Conservation (phyloP, 2,113 vertebrate species). For the Gorsachius goisagi region DNA sequence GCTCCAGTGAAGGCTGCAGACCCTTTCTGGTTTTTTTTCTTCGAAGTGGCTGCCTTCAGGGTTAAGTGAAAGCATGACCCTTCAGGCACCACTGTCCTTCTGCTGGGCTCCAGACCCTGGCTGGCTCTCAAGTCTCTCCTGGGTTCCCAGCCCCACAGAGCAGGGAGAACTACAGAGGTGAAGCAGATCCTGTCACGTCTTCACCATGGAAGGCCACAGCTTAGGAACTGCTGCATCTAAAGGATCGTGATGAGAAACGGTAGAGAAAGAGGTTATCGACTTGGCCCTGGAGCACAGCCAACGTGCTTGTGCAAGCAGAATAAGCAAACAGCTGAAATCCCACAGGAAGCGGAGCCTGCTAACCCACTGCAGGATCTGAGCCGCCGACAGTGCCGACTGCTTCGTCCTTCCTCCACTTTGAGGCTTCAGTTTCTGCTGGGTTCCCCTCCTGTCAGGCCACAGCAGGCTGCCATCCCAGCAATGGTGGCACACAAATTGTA, state of each 20-base stretch:
- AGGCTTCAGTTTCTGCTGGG: neutral
- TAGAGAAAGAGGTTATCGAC: neutral
- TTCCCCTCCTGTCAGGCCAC: neutral
- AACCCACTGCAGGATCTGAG: neutral
- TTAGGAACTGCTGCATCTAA: neutral
- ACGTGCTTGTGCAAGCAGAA: neutral
- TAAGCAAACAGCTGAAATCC: neutral
- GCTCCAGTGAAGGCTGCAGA: fast-evolving
- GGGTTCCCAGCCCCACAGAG: neutral
- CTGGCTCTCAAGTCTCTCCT: neutral
- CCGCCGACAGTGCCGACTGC: fast-evolving
- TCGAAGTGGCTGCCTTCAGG: neutral
- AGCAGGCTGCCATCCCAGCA: neutral
- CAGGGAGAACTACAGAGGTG: neutral
- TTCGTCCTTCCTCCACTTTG: neutral
- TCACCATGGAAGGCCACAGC: neutral
- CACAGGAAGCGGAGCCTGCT: neutral
- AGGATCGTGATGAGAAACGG: neutral
- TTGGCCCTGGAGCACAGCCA: neutral
- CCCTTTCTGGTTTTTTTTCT: neutral
- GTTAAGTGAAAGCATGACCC: neutral
- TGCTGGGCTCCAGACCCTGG: neutral
- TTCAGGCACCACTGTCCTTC: neutral
- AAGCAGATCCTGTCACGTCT: neutral
- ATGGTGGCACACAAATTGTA: neutral